phyloP scores from a whole-genome alignment of 1,140 invertebrate species.

The Babylonia areolata region DNA sequence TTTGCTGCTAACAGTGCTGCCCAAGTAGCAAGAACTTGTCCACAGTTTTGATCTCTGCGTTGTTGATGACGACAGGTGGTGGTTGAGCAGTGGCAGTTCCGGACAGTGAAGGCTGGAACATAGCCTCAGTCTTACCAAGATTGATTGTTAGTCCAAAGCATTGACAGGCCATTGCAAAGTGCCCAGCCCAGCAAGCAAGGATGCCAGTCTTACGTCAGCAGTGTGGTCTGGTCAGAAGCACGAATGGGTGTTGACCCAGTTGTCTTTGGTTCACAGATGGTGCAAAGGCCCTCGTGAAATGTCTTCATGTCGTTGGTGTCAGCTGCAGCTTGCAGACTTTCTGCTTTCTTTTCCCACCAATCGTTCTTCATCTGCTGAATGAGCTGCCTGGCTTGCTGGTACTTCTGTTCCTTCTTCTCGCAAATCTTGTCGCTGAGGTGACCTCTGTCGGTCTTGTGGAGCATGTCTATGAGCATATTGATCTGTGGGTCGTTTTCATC shows the following conservation, averaged over 20 bases:
- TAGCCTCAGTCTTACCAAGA: too few species aligned
- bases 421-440: not conserved
- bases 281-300: too few species aligned
- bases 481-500: not conserved
- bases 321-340: not conserved
- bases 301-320: not conserved
- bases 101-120: too few species aligned
- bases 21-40: too few species aligned
- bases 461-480: not conserved
- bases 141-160: too few species aligned
- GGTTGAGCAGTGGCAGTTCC: too few species aligned
- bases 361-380: not conserved
- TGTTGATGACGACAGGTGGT: too few species aligned
- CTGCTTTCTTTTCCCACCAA: not conserved
- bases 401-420: not conserved
- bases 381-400: not conserved
- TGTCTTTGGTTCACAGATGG: too few species aligned
- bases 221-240: not conserved
- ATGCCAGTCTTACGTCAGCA: not conserved
- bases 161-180: too few species aligned
- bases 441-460: not conserved
- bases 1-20: too few species aligned
- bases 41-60: too few species aligned
- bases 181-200: not conserved
- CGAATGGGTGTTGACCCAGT: too few species aligned